These are phyloP conservation scores for Myiozetetes cayanensis DNA, from an alignment of 2,113 vertebrate genomes.

Conservation along the genomic window DNA sequence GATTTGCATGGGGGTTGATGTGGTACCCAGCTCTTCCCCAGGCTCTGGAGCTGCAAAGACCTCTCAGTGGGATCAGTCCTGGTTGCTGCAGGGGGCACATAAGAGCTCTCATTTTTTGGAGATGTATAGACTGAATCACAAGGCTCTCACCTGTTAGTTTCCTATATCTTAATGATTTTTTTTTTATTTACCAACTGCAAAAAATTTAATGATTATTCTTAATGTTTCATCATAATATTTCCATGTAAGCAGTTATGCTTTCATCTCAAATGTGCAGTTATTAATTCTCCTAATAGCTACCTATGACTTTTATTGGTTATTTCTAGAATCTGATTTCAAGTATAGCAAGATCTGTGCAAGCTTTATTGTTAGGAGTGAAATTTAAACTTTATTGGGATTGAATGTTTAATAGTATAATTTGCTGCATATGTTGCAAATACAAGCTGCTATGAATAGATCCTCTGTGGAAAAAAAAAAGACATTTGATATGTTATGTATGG, in stretches of 20 bases:
- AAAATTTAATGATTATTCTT: neutral
- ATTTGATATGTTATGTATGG: slow-evolving; percentile 59
- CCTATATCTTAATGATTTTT: neutral
- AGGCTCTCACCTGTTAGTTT: neutral
- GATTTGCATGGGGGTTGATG: accelerated
- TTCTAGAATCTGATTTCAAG: slow-evolving; percentile 50
- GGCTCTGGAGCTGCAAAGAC: neutral
- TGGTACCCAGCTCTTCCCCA: accelerated
- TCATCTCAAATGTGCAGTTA: neutral
- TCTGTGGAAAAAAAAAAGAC: slow-evolving; percentile 35
- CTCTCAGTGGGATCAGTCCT: neutral
- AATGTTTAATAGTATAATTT: slow-evolving; percentile 74
- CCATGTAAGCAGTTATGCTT: neutral
- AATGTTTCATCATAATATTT: neutral
- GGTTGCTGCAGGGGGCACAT: accelerated
- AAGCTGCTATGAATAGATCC: slow-evolving; percentile 63
- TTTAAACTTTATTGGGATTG: slow-evolving; percentile 70
- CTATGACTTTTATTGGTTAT: slow-evolving; percentile 22
- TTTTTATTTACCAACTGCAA: neutral
- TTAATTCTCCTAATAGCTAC: neutral
- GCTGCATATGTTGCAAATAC: slow-evolving; percentile 60
- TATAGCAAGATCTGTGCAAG: slow-evolving; percentile 10
- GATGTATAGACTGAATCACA: neutral
- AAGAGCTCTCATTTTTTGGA: neutral
- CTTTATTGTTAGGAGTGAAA: slow-evolving; percentile 65